phyloP scores from a whole-genome alignment of 2,113 vertebrate species.

The Eubucco bourcierii region DNA sequence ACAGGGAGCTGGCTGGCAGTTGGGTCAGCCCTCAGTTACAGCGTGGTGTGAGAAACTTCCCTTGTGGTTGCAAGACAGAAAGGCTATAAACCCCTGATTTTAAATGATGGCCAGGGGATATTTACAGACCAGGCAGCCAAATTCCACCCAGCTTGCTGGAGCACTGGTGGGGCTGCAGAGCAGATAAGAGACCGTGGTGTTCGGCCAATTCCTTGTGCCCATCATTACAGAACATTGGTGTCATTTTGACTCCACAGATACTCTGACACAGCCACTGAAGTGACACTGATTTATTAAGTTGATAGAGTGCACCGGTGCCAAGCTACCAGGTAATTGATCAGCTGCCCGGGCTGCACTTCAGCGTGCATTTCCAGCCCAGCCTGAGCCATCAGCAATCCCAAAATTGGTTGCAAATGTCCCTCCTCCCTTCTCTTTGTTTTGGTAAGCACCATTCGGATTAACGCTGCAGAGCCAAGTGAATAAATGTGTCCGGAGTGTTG shows the following conservation, averaged over 20 bases:
- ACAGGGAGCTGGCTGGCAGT: slow-evolving; percentile 38
- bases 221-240: slow-evolving; percentile 6
- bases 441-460: slow-evolving; percentile 75
- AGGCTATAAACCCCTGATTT: slow-evolving; percentile 33
- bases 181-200: not conserved
- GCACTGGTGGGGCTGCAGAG: not conserved
- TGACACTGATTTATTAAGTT: slow-evolving; percentile 68
- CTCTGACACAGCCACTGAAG: slow-evolving; percentile 1
- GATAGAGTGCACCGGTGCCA: slow-evolving; percentile 22
- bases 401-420: slow-evolving; percentile 82
- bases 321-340: slow-evolving; percentile 71
- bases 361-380: slow-evolving; percentile 71
- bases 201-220: not conserved
- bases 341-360: slow-evolving; percentile 70
- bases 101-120: slow-evolving; percentile 19
- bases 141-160: slow-evolving; percentile 1
- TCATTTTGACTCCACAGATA: slow-evolving; percentile 3
- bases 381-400: slow-evolving; percentile 79
- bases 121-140: slow-evolving; percentile 29
- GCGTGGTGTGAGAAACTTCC: slow-evolving; percentile 16
- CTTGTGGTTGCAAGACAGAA: slow-evolving; percentile 51
- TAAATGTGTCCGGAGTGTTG: slow-evolving; percentile 30
- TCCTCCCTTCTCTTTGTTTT: slow-evolving; percentile 73
- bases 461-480: slow-evolving; percentile 66
- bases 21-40: slow-evolving; percentile 69